A percentile compares a stretch with the other conserved stretches of the same genome.
Conservation (phyloP, 2,888 invertebrate species). For the Drosophila gaucha region DNA sequence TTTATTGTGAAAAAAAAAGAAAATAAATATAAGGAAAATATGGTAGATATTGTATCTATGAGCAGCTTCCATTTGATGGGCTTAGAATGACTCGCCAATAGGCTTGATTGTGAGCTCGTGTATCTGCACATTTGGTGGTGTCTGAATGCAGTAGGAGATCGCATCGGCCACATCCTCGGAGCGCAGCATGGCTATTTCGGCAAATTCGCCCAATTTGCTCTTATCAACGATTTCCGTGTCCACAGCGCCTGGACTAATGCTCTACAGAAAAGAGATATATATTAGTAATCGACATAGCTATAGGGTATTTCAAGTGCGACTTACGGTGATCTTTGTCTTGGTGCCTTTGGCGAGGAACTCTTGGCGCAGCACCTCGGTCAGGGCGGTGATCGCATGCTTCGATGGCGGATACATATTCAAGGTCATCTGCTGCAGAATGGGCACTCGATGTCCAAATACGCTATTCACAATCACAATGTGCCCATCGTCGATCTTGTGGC, state of each 20-base stretch:
- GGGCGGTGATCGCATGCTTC: slow-evolving; percentile 82
- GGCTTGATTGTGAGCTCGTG: slow-evolving; percentile 78
- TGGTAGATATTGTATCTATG: neutral
- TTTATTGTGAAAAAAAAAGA: neutral
- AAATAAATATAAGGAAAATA: slow-evolving; percentile 1
- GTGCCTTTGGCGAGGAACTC: slow-evolving; percentile 76
- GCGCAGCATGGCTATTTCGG: slow-evolving; percentile 37
- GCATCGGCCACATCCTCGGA: slow-evolving; percentile 80
- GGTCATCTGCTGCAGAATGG: slow-evolving; percentile 63
- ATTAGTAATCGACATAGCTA: neutral
- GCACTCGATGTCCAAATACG: slow-evolving; percentile 82
- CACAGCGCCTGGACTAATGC: slow-evolving; percentile 80
- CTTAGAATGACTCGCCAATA: slow-evolving; percentile 65
- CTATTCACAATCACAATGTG: slow-evolving; percentile 86
- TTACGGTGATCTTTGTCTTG: slow-evolving; percentile 79
- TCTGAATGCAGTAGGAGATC: slow-evolving; percentile 72
- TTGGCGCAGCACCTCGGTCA: slow-evolving; percentile 82
- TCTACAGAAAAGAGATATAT: slow-evolving; percentile 50
- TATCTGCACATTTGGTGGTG: slow-evolving; percentile 79
- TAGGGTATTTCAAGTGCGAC: neutral
- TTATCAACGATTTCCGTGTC: slow-evolving; percentile 72
- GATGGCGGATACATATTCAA: slow-evolving; percentile 82
- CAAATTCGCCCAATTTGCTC: accelerated
- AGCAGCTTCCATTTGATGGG: neutral
- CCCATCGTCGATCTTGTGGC: slow-evolving; percentile 85